Conservation (phyloP, 2,797 vertebrate genomes). For the Amphiprion clarkii region DNA sequence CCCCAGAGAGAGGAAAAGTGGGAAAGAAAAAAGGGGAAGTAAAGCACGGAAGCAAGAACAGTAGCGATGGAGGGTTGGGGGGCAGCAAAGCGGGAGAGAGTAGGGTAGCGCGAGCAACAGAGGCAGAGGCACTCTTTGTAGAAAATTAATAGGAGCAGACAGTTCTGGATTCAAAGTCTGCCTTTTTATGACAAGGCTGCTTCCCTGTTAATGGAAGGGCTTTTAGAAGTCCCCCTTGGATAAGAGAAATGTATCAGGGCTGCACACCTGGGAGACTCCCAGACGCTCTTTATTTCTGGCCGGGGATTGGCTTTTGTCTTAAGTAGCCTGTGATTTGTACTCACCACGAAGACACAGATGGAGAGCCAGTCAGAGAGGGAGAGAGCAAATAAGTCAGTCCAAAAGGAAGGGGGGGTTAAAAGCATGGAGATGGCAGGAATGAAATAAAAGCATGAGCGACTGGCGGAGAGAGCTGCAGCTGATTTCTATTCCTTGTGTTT, state of each 20-base stretch:
- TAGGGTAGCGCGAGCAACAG: conserved; percentile 46
- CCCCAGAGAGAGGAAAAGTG: conserved; percentile 62
- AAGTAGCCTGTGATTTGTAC: conserved; percentile 84
- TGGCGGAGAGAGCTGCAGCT: conserved; percentile 3
- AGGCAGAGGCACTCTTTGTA: conserved; percentile 77
- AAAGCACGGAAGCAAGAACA: conserved; percentile 45
- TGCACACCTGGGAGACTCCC: conserved; percentile 81
- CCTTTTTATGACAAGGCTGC: conserved; percentile 78
- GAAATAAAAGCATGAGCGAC: conserved; percentile 70
- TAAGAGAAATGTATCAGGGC: conserved; percentile 78
- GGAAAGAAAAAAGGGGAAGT: conserved; percentile 47
- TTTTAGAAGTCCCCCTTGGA: conserved; percentile 83
- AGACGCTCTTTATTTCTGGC: conserved; percentile 76
- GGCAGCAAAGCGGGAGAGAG: conserved; percentile 55
- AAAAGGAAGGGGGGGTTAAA: conserved; percentile 1
- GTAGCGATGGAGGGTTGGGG: conserved; percentile 49
- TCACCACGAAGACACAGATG: conserved; percentile 61
- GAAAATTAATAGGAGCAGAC: conserved; percentile 86
- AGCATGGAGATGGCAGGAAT: conserved; percentile 41
- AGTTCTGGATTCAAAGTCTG: conserved; percentile 81
- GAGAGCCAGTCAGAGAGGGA: conserved; percentile 59
- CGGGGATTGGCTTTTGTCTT: conserved; percentile 80
- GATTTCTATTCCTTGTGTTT: conserved; percentile 13
- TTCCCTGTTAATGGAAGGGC: conserved; percentile 84
- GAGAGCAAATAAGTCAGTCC: conserved; percentile 65